These are phyloP conservation scores for Polydesmus complanatus DNA, from an alignment of 2,888 invertebrate species.

Conservation along the genomic window DNA sequence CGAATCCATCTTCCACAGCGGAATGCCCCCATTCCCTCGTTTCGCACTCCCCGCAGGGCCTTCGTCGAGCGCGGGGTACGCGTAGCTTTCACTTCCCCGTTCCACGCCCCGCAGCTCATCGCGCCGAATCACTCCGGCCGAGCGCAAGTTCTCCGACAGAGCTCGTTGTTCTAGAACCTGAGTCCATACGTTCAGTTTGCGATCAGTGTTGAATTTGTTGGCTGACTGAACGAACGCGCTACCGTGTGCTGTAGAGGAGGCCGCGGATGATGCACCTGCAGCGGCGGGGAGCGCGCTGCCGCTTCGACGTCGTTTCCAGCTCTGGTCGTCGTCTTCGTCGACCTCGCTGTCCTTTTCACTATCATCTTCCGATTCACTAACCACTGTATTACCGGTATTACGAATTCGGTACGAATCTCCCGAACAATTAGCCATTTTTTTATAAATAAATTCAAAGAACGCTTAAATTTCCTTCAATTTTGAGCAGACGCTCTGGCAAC, in stretches of 20 bases:
- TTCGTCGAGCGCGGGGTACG: no score
- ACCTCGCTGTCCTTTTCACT: neutral
- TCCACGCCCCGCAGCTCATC: neutral
- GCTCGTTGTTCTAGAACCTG: slow-evolving; percentile 58
- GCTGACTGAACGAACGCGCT: neutral
- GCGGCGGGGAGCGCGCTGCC: neutral
- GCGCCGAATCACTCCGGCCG: slow-evolving; percentile 48
- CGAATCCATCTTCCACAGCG: neutral
- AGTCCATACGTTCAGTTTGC: slow-evolving; percentile 67
- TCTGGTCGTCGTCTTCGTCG: neutral
- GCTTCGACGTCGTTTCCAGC: neutral
- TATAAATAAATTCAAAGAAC: no score
- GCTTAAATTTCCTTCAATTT: no score
- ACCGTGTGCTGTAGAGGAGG: neutral
- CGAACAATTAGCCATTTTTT: no score
- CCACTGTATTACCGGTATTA: neutral
- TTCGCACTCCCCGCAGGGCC: neutral
- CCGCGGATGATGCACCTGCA: no score
- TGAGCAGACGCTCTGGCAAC: no score
- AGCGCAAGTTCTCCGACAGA: slow-evolving; percentile 59
- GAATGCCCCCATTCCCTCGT: neutral
- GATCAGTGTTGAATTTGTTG: slow-evolving; percentile 30
- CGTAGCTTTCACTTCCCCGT: slow-evolving; percentile 7
- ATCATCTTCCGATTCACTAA: neutral
- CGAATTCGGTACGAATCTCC: neutral